A percentile compares a stretch with the other conserved stretches of the same genome.
Evolutionary conservation across 1,140 invertebrate genomes (phyloP).

Genomic region (Sycophila sp.): DNA sequence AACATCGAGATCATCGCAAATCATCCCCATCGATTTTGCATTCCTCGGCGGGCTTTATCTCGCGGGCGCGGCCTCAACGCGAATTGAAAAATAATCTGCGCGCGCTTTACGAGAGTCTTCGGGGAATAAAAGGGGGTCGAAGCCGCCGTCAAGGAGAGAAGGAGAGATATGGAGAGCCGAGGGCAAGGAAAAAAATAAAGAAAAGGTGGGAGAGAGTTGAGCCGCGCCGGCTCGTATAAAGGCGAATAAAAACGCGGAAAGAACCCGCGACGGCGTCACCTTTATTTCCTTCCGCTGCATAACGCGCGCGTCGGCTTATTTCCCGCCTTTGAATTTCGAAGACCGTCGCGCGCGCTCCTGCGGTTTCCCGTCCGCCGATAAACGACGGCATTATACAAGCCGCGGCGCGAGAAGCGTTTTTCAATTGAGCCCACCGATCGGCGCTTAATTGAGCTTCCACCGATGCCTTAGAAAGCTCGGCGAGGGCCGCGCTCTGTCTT

Average conservation of each 20-base stretch:
- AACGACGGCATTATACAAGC: neutral
- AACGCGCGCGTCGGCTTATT: slow-evolving; percentile 31
- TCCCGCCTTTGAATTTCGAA: slow-evolving; percentile 25
- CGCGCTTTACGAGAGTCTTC: slow-evolving; percentile 20
- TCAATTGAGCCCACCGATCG: neutral
- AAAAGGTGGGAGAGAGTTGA: neutral
- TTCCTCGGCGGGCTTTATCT: slow-evolving; percentile 18
- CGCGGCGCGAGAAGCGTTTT: neutral
- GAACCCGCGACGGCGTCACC: neutral
- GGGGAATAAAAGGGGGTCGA: slow-evolving; percentile 1
- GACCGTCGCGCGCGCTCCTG: no score
- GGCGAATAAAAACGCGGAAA: slow-evolving; percentile 28
- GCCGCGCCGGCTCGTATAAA: slow-evolving; percentile 25
- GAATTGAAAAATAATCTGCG: slow-evolving; percentile 28
- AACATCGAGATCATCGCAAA: slow-evolving; percentile 30
- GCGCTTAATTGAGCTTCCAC: neutral
- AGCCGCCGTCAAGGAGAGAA: neutral
- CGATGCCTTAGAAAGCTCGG: neutral
- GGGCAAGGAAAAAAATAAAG: neutral
- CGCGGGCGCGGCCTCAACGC: neutral
- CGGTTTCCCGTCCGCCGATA: no score
- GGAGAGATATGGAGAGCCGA: neutral
- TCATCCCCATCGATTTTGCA: slow-evolving; percentile 26
- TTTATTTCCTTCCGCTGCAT: slow-evolving; percentile 35
- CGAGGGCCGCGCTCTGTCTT: neutral